Evolutionary conservation across 2,113 vertebrate species (phyloP).

Genomic region (Neodon shergylaensis): DNA sequence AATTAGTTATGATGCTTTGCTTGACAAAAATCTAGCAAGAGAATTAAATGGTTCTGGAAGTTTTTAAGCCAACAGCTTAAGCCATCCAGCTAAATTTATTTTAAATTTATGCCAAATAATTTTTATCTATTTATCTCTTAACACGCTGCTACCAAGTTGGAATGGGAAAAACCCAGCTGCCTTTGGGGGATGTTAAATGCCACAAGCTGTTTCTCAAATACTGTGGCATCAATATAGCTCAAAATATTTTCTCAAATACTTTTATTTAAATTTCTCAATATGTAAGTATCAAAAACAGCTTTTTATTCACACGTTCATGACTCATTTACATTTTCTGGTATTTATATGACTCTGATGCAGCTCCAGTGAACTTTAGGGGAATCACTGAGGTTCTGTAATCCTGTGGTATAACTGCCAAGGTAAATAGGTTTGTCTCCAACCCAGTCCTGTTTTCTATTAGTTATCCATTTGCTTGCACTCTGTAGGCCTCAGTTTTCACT

Average conservation of each 20-base stretch:
- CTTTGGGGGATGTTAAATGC: conserved; percentile 63
- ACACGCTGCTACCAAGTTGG: conserved; percentile 37
- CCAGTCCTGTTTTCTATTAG: not conserved
- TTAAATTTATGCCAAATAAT: conserved; percentile 66
- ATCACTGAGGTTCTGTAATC: not conserved
- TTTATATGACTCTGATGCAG: not conserved
- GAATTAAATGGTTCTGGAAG: not conserved
- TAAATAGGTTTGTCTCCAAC: not conserved
- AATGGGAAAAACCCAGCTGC: conserved; percentile 66
- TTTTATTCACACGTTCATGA: conserved; percentile 28
- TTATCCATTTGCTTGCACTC: not conserved
- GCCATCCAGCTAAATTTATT: conserved; percentile 42
- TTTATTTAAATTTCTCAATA: conserved; percentile 32
- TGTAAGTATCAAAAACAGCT: conserved; percentile 43
- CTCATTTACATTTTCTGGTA: conserved; percentile 55
- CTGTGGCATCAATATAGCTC: conserved; percentile 73
- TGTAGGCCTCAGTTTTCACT: not conserved
- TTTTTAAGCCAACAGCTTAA: conserved; percentile 21
- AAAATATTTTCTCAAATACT: conserved; percentile 77
- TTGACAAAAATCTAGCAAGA: conserved; percentile 43
- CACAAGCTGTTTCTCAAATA: conserved; percentile 76
- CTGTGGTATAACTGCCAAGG: not conserved
- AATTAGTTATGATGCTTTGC: conserved; percentile 6
- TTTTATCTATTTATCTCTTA: conserved; percentile 71
- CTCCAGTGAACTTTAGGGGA: not conserved